These are phyloP conservation scores for Micronycteris hirsuta DNA, from an alignment of 2,113 vertebrate species.

Conservation along the genomic window DNA sequence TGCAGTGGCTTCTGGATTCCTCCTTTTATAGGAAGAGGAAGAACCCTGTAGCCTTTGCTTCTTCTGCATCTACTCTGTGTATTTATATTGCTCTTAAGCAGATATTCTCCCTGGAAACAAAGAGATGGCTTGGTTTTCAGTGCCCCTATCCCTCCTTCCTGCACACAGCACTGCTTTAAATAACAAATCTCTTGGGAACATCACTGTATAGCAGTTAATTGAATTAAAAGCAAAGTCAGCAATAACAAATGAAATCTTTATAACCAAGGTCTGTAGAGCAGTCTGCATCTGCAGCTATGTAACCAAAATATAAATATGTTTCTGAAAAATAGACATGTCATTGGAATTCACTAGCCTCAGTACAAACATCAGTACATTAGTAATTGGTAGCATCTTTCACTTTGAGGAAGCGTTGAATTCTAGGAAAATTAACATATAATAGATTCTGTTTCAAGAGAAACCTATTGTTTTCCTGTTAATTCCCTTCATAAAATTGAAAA, in stretches of 20 bases:
- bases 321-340: neutral
- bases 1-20: neutral
- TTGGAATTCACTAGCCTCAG: neutral
- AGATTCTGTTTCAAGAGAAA: neutral
- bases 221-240: neutral
- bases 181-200: neutral
- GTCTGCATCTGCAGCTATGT: neutral
- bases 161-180: neutral
- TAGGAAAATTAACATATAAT: neutral
- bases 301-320: neutral
- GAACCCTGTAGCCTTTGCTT: neutral
- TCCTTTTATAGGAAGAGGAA: neutral
- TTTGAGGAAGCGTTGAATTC: neutral
- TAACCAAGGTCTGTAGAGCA: neutral
- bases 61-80: neutral
- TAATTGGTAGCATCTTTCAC: neutral
- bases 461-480: conserved; percentile 3
- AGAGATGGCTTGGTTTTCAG: neutral
- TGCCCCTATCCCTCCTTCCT: neutral
- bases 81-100: neutral
- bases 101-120: neutral
- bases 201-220: neutral
- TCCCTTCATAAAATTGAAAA: conserved; percentile 7
- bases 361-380: neutral
- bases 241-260: neutral